Percentiles rank a stretch among this genome's conserved stretches.
These are phyloP conservation scores for Heteractis magnifica DNA, from an alignment of 92 coral and sea anemone species.

Conservation along the genomic window DNA sequence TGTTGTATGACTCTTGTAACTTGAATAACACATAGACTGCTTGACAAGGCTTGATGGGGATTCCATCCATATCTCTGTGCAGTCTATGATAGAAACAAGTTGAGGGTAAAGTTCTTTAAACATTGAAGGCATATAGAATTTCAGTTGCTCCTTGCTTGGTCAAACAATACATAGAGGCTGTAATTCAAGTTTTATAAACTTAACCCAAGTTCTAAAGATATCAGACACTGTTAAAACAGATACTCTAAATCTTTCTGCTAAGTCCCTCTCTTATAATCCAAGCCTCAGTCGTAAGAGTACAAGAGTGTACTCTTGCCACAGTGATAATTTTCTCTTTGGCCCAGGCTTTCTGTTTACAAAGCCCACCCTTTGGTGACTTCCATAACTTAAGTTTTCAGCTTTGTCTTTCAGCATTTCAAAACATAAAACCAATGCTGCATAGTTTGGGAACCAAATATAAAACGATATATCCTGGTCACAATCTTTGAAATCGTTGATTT, in stretches of 20 bases:
- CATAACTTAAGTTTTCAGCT: background rate
- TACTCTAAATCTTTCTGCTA: no score
- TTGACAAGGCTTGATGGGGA: slow-evolving; percentile 35
- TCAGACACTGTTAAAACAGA: no score
- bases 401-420: slow-evolving; percentile 3
- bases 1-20: slow-evolving; percentile 31
- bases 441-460: background rate
- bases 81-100: slow-evolving; percentile 29
- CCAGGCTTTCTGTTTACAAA: no score
- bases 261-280: no score
- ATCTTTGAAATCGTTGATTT: slow-evolving; percentile 8
- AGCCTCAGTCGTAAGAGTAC: no score
- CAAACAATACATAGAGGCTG: no score
- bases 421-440: slow-evolving; percentile 7
- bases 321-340: no score
- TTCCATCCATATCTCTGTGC: slow-evolving; percentile 36
- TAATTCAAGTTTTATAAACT: no score
- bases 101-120: slow-evolving; percentile 21
- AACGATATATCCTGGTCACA: background rate
- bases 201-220: no score
- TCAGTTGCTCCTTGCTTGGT: no score
- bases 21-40: slow-evolving; percentile 32
- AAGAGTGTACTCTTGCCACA: no score
- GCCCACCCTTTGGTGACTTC: background rate
- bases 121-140: slow-evolving; percentile 18